phyloP scores from a whole-genome alignment of 2,797 vertebrate species.

The Orestias chungarensis region DNA sequence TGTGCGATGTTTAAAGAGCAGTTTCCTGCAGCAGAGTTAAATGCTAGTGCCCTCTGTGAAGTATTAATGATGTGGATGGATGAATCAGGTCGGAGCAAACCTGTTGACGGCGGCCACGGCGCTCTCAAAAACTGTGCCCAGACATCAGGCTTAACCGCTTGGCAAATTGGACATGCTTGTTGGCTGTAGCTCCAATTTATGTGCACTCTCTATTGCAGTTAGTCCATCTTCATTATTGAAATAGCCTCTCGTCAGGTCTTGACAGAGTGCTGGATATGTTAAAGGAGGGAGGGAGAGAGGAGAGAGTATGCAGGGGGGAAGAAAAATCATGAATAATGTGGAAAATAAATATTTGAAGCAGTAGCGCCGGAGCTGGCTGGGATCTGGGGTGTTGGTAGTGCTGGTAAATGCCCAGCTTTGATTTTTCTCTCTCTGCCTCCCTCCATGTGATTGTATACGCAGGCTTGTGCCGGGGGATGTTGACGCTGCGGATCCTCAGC shows the following conservation, averaged over 20 bases:
- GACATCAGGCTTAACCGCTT: slow-evolving; percentile 76
- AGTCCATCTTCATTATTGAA: slow-evolving; percentile 81
- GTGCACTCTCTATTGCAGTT: slow-evolving; percentile 77
- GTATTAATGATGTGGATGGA: slow-evolving; percentile 78
- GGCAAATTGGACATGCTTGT: slow-evolving; percentile 81
- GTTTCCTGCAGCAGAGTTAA: slow-evolving; percentile 71
- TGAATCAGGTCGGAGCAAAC: slow-evolving; percentile 66
- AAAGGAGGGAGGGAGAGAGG: slow-evolving; percentile 34
- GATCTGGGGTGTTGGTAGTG: slow-evolving; percentile 53
- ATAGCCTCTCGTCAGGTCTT: slow-evolving; percentile 74
- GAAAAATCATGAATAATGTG: slow-evolving; percentile 74
- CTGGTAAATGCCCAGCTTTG: slow-evolving; percentile 64
- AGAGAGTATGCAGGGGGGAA: slow-evolving; percentile 30
- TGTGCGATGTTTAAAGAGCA: slow-evolving; percentile 71
- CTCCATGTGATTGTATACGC: slow-evolving; percentile 61
- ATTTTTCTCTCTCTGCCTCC: slow-evolving; percentile 40
- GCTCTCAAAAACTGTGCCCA: slow-evolving; percentile 68
- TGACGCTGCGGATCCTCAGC: slow-evolving; percentile 69
- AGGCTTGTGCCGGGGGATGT: slow-evolving; percentile 64
- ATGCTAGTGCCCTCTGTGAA: slow-evolving; percentile 72
- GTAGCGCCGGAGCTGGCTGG: slow-evolving; percentile 48
- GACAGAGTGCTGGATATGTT: slow-evolving; percentile 63
- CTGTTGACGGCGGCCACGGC: slow-evolving; percentile 60
- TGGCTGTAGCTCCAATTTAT: slow-evolving; percentile 77
- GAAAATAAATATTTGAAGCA: slow-evolving; percentile 73